Evolutionary conservation across 1,140 invertebrate species (phyloP).

Genomic region (Cryptotermes secundus): DNA sequence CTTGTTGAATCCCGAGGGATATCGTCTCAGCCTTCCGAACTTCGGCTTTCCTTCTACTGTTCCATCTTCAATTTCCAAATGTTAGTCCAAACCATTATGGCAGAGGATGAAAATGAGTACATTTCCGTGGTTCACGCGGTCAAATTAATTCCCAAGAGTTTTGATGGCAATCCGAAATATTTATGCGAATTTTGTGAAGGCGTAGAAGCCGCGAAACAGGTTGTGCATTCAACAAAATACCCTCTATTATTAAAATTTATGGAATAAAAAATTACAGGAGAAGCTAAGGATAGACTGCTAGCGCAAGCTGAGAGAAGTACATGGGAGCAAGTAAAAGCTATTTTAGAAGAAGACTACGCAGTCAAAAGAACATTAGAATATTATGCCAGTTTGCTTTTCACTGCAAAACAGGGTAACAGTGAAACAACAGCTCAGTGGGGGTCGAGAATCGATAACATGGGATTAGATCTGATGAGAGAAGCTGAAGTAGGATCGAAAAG

Average conservation of each 20-base stretch:
- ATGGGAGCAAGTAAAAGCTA: conserved; percentile 16
- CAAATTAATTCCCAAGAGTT: conserved; percentile 19
- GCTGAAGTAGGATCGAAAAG: not conserved
- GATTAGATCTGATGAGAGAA: not conserved
- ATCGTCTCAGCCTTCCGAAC: not conserved
- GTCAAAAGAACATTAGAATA: conserved; percentile 13
- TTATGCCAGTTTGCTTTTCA: conserved; percentile 5
- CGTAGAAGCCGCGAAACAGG: not conserved
- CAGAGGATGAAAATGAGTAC: not conserved
- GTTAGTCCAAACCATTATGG: conserved; percentile 21
- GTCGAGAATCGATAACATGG: not conserved
- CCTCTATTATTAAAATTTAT: conserved; percentile 21
- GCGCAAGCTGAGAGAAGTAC: not conserved
- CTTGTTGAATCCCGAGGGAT: not conserved
- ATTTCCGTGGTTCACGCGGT: conserved; percentile 23
- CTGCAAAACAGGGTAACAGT: not conserved
- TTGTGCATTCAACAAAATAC: not conserved
- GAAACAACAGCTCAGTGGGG: not conserved
- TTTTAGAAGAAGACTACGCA: conserved; percentile 26
- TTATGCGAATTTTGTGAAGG: conserved; percentile 11
- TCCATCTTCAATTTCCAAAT: not conserved
- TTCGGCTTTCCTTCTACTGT: not conserved
- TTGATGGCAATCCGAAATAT: conserved; percentile 14
- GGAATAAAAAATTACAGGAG: conserved; percentile 22
- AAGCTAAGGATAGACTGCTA: conserved; percentile 1